These are phyloP conservation scores for Suricata suricatta DNA, from an alignment of 2,113 vertebrate genomes.

Conservation along the genomic window DNA sequence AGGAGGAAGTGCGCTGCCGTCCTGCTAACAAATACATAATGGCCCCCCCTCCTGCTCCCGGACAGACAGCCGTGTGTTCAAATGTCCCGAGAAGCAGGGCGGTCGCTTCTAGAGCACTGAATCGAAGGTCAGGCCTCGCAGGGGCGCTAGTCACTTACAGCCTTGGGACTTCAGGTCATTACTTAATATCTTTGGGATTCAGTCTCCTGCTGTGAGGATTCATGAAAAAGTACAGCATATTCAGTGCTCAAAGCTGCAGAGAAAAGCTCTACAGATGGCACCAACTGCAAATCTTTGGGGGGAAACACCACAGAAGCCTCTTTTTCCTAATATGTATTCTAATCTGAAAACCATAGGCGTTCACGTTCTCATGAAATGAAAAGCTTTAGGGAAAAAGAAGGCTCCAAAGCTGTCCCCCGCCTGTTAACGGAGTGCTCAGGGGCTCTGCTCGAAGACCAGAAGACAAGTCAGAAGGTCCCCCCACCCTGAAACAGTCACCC, in stretches of 20 bases:
- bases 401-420: not conserved
- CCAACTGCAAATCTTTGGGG: not conserved
- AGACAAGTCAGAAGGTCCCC: not conserved
- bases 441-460: not conserved
- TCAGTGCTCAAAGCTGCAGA: not conserved
- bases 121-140: not conserved
- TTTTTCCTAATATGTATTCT: not conserved
- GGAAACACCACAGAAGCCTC: not conserved
- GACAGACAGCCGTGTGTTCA: not conserved
- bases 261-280: not conserved
- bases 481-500: not conserved
- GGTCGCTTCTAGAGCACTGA: not conserved
- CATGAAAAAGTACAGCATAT: not conserved
- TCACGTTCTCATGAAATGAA: not conserved
- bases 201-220: not conserved
- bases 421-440: not conserved
- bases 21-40: fast-evolving
- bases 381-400: not conserved
- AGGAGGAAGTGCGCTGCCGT: not conserved
- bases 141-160: not conserved
- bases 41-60: not conserved
- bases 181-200: not conserved
- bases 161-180: not conserved
- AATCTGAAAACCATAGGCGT: not conserved
- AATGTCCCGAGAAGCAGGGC: not conserved